Conservation (phyloP, 2,888 invertebrate genomes). For the Neocrepidodera transversa region DNA sequence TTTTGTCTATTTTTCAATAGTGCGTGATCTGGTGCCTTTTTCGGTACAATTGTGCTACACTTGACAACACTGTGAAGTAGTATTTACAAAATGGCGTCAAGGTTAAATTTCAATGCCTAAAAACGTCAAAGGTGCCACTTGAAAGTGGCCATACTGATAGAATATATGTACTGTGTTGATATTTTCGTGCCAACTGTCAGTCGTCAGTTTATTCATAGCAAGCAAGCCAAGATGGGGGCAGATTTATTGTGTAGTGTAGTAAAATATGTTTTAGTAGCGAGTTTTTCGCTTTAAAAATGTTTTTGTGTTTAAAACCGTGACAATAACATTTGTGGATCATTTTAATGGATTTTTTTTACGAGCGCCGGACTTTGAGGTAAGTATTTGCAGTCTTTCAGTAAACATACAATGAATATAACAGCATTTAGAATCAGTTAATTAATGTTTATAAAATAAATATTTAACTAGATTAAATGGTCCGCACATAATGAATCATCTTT, state of each 20-base stretch:
- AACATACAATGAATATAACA: constrained; percentile 8
- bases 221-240: constrained; percentile 55
- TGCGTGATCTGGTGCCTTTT: too few species aligned
- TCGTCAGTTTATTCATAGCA: constrained; percentile 29
- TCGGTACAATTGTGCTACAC: too few species aligned
- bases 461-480: constrained; percentile 3
- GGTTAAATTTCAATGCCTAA: too few species aligned
- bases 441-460: constrained; percentile 26
- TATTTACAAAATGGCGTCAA: too few species aligned
- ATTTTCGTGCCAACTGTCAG: too few species aligned
- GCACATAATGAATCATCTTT: constrained; percentile 8
- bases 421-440: constrained; percentile 13
- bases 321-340: constrained; percentile 58
- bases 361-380: constrained; percentile 40
- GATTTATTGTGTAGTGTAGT: constrained; percentile 48
- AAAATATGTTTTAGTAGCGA: constrained; percentile 52
- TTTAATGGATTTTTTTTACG: constrained; percentile 51
- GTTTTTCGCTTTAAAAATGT: constrained; percentile 56
- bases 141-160: too few species aligned
- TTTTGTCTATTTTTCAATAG: too few species aligned
- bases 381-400: constrained; percentile 20
- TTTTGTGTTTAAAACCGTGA: constrained; percentile 59
- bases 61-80: too few species aligned
- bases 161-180: too few species aligned
- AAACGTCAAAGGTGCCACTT: too few species aligned